Conservation (phyloP, 1,140 invertebrate species). For the Musca domestica region DNA sequence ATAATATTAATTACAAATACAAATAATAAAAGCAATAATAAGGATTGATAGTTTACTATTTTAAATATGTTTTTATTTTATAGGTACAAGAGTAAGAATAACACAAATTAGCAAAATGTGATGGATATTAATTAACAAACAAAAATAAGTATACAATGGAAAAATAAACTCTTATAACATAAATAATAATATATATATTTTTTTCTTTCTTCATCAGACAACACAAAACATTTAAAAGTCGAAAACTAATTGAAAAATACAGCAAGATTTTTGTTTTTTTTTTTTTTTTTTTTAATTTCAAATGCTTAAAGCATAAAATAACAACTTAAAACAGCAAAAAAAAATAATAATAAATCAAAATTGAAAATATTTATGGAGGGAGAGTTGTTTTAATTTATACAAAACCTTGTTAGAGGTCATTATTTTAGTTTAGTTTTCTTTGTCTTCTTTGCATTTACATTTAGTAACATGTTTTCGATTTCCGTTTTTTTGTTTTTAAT, state of each 20-base stretch:
- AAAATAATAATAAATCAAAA: background rate
- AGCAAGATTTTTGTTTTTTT: constrained; percentile 7
- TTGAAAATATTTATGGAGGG: constrained; percentile 5
- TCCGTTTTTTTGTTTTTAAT: background rate
- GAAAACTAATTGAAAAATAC: constrained; percentile 8
- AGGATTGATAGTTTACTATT: background rate
- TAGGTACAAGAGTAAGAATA: constrained; percentile 1
- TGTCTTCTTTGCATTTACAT: background rate
- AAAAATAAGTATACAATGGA: background rate
- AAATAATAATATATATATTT: background rate
- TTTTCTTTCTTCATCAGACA: background rate
- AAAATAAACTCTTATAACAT: constrained; percentile 5
- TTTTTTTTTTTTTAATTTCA: too few species aligned
- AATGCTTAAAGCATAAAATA: background rate
- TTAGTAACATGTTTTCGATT: constrained; percentile 14
- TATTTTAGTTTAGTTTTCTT: background rate
- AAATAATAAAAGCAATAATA: constrained; percentile 4
- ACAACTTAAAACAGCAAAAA: background rate
- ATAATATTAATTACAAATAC: constrained; percentile 1
- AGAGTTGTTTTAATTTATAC: background rate
- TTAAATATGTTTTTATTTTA: background rate
- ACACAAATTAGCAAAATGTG: background rate
- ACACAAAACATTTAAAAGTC: background rate
- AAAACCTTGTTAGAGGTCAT: background rate
- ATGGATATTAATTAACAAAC: background rate